phyloP scores from a whole-genome alignment of 1,140 invertebrate genomes.

The Vollenhovia emeryi region DNA sequence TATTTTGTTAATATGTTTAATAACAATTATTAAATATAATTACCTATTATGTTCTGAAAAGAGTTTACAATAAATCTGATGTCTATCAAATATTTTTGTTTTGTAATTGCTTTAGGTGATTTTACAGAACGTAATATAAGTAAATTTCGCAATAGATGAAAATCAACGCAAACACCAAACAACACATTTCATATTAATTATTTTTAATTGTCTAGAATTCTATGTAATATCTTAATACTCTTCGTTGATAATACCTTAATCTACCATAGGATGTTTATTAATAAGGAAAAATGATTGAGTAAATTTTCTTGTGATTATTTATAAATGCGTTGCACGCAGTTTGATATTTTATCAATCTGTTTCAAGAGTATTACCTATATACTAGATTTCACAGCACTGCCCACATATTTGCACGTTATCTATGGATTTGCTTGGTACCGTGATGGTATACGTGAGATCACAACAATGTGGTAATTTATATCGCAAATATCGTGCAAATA shows the following conservation, averaged over 20 bases:
- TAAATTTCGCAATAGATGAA: not conserved
- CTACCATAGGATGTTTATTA: not conserved
- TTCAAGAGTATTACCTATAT: not conserved
- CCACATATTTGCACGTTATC: conserved; percentile 27
- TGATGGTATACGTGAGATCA: conserved; percentile 34
- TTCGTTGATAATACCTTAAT: not conserved
- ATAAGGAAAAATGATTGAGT: too few species aligned
- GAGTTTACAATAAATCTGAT: not conserved
- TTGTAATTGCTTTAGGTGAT: not conserved
- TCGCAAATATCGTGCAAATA: not conserved
- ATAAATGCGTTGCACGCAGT: too few species aligned
- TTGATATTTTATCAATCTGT: too few species aligned
- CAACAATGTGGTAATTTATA: conserved; percentile 48
- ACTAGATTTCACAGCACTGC: not conserved
- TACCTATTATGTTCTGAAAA: not conserved
- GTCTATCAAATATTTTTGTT: not conserved
- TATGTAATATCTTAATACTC: not conserved
- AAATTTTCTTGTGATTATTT: too few species aligned
- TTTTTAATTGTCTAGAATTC: not conserved
- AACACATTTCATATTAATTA: not conserved
- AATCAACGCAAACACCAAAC: not conserved
- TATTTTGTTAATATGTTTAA: too few species aligned
- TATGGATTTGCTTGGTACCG: conserved; percentile 3
- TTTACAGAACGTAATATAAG: not conserved
- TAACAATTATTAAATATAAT: not conserved